Evolutionary conservation across 2,113 vertebrate genomes (phyloP).

Genomic region (Phalacrocorax brasilianus): DNA sequence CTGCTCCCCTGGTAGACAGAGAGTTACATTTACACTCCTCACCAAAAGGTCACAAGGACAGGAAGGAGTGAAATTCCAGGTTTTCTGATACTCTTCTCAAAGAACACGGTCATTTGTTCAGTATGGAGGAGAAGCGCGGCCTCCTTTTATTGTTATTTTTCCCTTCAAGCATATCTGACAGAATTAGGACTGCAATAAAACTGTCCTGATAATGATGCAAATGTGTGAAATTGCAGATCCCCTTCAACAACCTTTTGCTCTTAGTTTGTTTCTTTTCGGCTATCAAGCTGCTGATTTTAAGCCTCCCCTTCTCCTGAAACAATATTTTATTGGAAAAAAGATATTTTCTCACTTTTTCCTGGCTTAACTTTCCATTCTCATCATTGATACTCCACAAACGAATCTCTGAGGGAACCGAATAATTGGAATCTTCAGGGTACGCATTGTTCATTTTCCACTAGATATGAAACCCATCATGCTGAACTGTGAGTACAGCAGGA

Average conservation of each 20-base stretch:
- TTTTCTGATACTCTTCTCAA: neutral
- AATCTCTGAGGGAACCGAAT: neutral
- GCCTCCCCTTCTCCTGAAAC: neutral
- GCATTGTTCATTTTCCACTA: conserved; percentile 77
- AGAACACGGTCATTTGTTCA: neutral
- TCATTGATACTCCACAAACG: conserved; percentile 8
- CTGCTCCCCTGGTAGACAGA: neutral
- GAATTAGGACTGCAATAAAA: conserved; percentile 15
- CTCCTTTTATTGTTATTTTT: conserved; percentile 7
- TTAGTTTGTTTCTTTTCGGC: neutral
- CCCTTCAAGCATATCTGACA: neutral
- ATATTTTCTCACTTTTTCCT: neutral
- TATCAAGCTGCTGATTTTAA: conserved; percentile 13
- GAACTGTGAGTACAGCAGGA: conserved; percentile 66
- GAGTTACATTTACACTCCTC: neutral
- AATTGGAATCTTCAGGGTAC: conserved; percentile 64
- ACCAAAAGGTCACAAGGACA: neutral
- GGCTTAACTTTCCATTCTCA: neutral
- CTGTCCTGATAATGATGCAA: conserved; percentile 3
- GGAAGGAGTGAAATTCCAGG: neutral
- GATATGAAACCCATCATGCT: conserved; percentile 79
- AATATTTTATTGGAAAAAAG: neutral
- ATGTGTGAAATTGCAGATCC: neutral
- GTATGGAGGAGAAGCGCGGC: neutral
- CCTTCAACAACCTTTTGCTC: neutral